Base-by-base conservation (phyloP, 2,888 invertebrate species). In the Lasioglossum villosulum region DNA sequence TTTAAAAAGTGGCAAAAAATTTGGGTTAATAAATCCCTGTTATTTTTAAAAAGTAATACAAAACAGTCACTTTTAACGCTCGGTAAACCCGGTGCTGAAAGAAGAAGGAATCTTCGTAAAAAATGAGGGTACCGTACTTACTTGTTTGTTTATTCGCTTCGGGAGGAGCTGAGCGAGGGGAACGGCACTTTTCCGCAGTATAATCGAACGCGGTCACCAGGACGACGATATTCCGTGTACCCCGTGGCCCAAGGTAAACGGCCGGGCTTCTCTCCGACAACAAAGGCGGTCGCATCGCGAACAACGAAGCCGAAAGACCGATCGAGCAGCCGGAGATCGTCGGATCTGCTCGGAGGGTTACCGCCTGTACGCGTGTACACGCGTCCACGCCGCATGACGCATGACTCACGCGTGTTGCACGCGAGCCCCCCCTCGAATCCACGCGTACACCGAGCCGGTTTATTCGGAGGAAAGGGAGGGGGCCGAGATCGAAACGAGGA, bases 391-490 rank as follows among this genome's bases (percentile, higher is more conserved):
- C 83, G 88, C 90, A 89, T 91, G 90, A 91, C 87, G 92, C 90
- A 92, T 93, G 94, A 93, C 91, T 93, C 94, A 94, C 92, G 86
- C 80, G 87, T 52, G 80, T 80, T 85, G 83, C 85, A 78, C 90
- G 79, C 87, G 89, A 78, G 91, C 90, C 91, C 91, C 52, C 52
- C 23, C 87, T 84, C 84, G 88, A 90, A 86, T 89, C 88, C 81
- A 73, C 73, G 83, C 71, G 76, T 52, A 63, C 27, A 52, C 52
- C 59, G 59, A 63, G 59, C 59, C 30, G 59, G 59, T 63, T 63
- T 52, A 63, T 63, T 63, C 30, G 59, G 12, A 14, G 27, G 30
- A 30, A 3, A n/a, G 27, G 1, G 59, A 10, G 59, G 12, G 59
- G 59, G 14, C 3, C 27, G 30, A 30, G 75, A 52, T 63, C 75